phyloP scores from a whole-genome alignment of 2,797 vertebrate species.

The Onychomys arenicola region DNA sequence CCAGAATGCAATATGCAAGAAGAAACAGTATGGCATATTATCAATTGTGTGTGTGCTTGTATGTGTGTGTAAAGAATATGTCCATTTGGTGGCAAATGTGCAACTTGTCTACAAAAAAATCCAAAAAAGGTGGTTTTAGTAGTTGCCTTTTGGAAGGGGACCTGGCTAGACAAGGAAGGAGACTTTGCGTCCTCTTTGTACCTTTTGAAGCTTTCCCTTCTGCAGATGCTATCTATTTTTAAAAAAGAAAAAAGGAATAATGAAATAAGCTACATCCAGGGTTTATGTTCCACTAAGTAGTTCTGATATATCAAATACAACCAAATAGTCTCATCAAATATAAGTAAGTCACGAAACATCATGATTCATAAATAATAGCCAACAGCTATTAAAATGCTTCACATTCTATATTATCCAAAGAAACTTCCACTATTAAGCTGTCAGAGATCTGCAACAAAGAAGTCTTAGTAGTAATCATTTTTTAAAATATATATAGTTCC shows the following conservation, averaged over 20 bases:
- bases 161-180: background rate
- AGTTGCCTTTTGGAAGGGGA: background rate
- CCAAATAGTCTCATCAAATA: background rate
- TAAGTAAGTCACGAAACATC: background rate
- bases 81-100: background rate
- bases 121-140: background rate
- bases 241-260: background rate
- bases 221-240: background rate
- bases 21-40: background rate
- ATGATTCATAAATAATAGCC: background rate
- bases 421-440: conserved; percentile 45
- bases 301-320: background rate
- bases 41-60: background rate
- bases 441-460: conserved; percentile 10
- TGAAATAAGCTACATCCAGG: conserved; percentile 17
- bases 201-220: background rate
- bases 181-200: background rate
- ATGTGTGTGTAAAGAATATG: background rate
- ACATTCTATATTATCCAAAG: conserved; percentile 37
- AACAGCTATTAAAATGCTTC: background rate
- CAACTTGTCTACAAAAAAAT: background rate
- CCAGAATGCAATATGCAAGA: background rate
- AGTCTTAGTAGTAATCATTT: conserved; percentile 50
- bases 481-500: conserved; percentile 54
- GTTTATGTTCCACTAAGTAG: background rate